Conservation (phyloP, 2,113 vertebrate species). For the Naja naja region DNA sequence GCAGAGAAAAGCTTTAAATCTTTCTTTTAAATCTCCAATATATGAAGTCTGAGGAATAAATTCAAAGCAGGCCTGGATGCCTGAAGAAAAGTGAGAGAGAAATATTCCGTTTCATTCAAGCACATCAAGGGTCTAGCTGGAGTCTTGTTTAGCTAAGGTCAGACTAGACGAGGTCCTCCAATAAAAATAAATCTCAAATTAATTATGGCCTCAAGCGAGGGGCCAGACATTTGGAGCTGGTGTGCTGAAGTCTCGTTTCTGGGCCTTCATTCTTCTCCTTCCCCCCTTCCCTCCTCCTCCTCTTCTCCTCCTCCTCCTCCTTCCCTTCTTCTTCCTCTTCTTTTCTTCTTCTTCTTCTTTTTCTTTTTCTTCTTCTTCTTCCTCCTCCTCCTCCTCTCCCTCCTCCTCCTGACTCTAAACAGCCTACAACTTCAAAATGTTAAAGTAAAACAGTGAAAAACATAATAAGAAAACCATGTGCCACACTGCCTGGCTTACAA, state of each 20-base stretch:
- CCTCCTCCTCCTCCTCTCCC: neutral
- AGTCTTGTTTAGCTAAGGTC: conserved; percentile 99
- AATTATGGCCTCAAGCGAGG: conserved; percentile 96
- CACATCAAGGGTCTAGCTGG: conserved; percentile 85
- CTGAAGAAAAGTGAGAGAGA: conserved; percentile 84
- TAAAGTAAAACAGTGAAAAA: neutral
- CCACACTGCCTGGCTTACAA: neutral
- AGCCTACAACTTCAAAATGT: neutral
- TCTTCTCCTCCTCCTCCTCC: rapidly evolving
- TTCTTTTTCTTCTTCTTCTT: neutral
- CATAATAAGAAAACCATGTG: neutral
- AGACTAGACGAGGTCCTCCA: conserved; percentile 95
- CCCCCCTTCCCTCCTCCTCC: rapidly evolving
- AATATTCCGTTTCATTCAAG: conserved; percentile 87
- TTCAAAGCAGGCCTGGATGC: conserved; percentile 83
- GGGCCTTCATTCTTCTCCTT: neutral
- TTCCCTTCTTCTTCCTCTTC: no score
- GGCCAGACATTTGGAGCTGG: conserved; percentile 89
- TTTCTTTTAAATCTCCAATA: conserved; percentile 68
- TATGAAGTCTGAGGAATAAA: conserved; percentile 79
- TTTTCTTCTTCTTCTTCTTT: neutral
- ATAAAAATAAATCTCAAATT: conserved; percentile 99
- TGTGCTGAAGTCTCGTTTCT: conserved; percentile 78
- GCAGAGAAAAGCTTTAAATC: conserved; percentile 67
- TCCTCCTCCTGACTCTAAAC: neutral